Evolutionary conservation across 2,888 invertebrate genomes (phyloP).

Genomic region (Drosophila falleni): DNA sequence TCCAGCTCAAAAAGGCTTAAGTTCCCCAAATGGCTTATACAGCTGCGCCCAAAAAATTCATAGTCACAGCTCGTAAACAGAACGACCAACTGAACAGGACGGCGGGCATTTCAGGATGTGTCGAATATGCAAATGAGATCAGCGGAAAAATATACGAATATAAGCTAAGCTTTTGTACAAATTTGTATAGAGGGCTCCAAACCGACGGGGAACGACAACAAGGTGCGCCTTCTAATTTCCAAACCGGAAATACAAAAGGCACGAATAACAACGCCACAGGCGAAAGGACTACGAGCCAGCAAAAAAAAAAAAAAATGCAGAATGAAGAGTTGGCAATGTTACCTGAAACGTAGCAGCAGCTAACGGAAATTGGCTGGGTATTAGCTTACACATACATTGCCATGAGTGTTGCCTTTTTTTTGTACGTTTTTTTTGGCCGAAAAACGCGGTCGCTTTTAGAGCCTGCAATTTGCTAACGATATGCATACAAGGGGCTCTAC

Average conservation of each 20-base stretch:
- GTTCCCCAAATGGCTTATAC: constrained; percentile 22
- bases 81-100: constrained; percentile 1
- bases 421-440: constrained; percentile 7
- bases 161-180: constrained; percentile 74
- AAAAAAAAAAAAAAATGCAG: constrained; percentile 7
- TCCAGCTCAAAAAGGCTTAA: constrained; percentile 41
- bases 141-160: constrained; percentile 34
- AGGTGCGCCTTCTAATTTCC: constrained; percentile 69
- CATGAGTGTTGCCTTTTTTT: constrained; percentile 10
- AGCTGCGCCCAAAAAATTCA: constrained; percentile 28
- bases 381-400: constrained; percentile 61
- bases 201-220: constrained; percentile 27
- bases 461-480: constrained; percentile 81
- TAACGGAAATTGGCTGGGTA: constrained; percentile 76
- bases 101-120: constrained; percentile 46
- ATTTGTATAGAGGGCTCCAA: constrained; percentile 57
- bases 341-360: constrained; percentile 49
- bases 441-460: constrained; percentile 49
- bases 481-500: constrained; percentile 63
- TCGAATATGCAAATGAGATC: constrained; percentile 73
- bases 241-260: constrained; percentile 79
- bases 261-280: constrained; percentile 56
- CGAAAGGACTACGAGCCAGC: constrained; percentile 10
- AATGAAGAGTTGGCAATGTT: constrained; percentile 43
- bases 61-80: constrained; percentile 48